Evolutionary conservation across 2,888 invertebrate genomes (phyloP).

Genomic region (Hedya salicella): DNA sequence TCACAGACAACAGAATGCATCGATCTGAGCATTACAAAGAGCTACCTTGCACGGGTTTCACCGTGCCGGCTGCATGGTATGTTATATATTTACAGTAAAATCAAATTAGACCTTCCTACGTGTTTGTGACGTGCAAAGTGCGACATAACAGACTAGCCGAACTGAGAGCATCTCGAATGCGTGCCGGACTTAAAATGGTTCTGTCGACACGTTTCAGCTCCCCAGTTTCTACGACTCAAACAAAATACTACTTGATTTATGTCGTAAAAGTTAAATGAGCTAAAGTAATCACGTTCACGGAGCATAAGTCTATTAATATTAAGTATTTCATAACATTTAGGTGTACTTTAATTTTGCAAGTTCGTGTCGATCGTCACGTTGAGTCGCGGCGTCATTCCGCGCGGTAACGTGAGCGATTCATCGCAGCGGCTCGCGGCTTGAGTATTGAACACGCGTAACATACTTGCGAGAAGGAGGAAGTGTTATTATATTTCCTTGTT

Average conservation of each 20-base stretch:
- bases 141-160: constrained; percentile 24
- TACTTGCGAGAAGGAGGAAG: constrained; percentile 43
- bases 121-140: constrained; percentile 20
- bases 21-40: constrained; percentile 11
- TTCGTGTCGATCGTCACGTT: constrained; percentile 53
- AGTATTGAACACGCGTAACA: constrained; percentile 54
- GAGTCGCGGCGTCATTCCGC: constrained; percentile 40
- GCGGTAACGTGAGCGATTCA: constrained; percentile 50
- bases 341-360: constrained; percentile 49
- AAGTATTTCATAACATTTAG: constrained; percentile 23
- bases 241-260: constrained; percentile 21
- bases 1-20: constrained; percentile 8
- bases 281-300: constrained; percentile 19
- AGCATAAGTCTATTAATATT: constrained; percentile 19
- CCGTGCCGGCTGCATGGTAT: constrained; percentile 11
- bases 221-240: constrained; percentile 18
- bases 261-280: constrained; percentile 25
- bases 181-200: constrained; percentile 25
- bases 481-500: constrained; percentile 67
- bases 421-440: constrained; percentile 54
- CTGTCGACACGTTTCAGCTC: constrained; percentile 20
- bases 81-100: constrained; percentile 24
- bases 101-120: constrained; percentile 31
- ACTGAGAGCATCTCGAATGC: constrained; percentile 21
- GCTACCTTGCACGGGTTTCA: constrained; percentile 19